Evolutionary conservation across 1,140 invertebrate species (phyloP).

Genomic region (Halictus rubicundus): DNA sequence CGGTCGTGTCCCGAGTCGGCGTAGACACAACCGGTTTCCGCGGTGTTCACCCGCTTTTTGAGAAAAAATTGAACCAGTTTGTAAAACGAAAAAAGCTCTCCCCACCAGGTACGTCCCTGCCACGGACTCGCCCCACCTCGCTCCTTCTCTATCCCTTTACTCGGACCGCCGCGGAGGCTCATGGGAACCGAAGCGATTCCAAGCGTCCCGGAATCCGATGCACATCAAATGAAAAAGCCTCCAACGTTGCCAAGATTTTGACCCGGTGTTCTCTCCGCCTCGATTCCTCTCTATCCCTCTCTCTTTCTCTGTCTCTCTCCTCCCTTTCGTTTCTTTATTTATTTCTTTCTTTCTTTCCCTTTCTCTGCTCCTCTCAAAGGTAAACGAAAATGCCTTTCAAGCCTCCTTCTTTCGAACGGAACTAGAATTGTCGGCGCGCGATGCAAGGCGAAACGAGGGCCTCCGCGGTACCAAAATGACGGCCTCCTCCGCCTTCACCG

Average conservation of each 20-base stretch:
- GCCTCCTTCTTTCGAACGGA: too few species aligned
- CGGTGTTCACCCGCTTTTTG: conserved; percentile 79
- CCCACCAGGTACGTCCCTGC: conserved; percentile 51
- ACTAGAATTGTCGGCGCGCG: too few species aligned
- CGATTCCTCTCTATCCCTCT: not conserved
- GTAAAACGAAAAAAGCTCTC: conserved; percentile 79
- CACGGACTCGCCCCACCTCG: conserved; percentile 17
- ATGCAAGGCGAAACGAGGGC: not conserved
- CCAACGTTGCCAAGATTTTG: conserved; percentile 42
- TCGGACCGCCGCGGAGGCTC: conserved; percentile 53
- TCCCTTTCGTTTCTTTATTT: too few species aligned
- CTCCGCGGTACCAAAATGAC: conserved; percentile 18
- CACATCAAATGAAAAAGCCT: conserved; percentile 59
- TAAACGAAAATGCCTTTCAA: too few species aligned
- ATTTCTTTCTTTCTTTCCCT: not conserved
- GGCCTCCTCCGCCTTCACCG: not conserved
- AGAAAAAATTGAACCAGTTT: conserved; percentile 81
- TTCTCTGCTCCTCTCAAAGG: not conserved
- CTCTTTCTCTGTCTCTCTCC: not conserved
- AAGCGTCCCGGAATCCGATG: conserved; percentile 68
- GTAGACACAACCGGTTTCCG: conserved; percentile 79
- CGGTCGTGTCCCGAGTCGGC: conserved; percentile 55
- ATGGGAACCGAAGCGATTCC: conserved; percentile 70
- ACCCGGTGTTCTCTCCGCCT: conserved; percentile 5
- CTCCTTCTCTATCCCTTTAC: conserved; percentile 46